Conservation (phyloP, 2,888 invertebrate genomes). For the Diadromus collaris region DNA sequence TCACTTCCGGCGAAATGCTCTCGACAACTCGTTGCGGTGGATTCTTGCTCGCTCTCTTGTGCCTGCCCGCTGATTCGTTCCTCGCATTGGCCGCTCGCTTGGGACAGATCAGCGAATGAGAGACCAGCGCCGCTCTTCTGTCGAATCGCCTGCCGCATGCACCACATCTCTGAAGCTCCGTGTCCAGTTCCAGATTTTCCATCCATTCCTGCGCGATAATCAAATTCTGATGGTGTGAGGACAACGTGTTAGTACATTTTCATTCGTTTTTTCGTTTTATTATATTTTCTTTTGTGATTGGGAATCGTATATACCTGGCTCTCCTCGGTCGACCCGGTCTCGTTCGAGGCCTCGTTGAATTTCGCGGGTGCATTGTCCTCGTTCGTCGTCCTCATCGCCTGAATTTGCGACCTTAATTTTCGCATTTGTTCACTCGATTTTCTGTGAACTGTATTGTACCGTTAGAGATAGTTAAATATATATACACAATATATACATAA, state of each 20-base stretch:
- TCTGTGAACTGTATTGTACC: slow-evolving; percentile 79
- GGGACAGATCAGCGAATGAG: slow-evolving; percentile 87
- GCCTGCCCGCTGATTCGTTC: slow-evolving; percentile 73
- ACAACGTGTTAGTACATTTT: not conserved
- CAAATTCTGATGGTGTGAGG: not conserved
- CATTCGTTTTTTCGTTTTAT: not conserved
- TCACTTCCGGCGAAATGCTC: slow-evolving; percentile 41
- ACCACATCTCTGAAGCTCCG: slow-evolving; percentile 84
- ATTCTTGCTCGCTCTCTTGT: slow-evolving; percentile 58
- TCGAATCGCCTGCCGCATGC: slow-evolving; percentile 89
- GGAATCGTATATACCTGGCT: slow-evolving; percentile 50
- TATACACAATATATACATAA: too few relatives aligned
- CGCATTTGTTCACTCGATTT: slow-evolving; percentile 87
- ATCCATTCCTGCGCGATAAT: slow-evolving; percentile 82
- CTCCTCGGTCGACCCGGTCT: slow-evolving; percentile 57
- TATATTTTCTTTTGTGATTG: too few relatives aligned
- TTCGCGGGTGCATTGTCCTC: slow-evolving; percentile 59
- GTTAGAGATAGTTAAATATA: not conserved
- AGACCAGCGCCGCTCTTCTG: slow-evolving; percentile 86
- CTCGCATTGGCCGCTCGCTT: slow-evolving; percentile 80
- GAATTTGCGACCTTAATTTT: slow-evolving; percentile 85
- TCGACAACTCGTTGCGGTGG: slow-evolving; percentile 44
- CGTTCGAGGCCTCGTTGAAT: slow-evolving; percentile 76
- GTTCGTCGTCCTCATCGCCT: slow-evolving; percentile 77
- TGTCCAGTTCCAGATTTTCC: slow-evolving; percentile 85